Evolutionary conservation across 2,113 vertebrate genomes (phyloP), one percentile per base, ranked within the genome.

Genomic region (Syngnathus typhle): DNA sequence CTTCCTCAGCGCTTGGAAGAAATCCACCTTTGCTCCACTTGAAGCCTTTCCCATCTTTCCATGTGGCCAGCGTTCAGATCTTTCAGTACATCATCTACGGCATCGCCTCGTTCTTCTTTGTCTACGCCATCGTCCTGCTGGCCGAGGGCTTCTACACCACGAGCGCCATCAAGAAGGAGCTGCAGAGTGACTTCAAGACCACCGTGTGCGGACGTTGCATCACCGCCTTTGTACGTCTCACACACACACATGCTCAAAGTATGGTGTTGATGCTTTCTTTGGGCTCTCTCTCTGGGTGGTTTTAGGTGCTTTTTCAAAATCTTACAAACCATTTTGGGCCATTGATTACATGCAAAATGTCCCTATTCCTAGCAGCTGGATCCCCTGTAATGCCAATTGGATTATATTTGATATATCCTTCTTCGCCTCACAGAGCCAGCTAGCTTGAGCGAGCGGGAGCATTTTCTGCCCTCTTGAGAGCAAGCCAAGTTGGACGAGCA

Each of bases 51-150:
- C 62, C 56, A 1, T 66, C 43, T 76, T 41, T 61, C 38, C 7
- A 41, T 67, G 21, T 60, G 52, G 82, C 6, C 80, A 99, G 96
- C 85, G 93, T 98, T 81, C 94, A 98, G 82, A 92, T 98, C 88
- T 93, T 98, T 93, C 96, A 98, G 89, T 98, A 98, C 84, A 92
- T 96, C 86, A 98, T 99, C 91, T 99, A 99, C 8, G 97, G 96
- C 78, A 94, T 98, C 5, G 97, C 94, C 19, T 95, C 95, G n/a
- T 98, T 98, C 85, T 98, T 99, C 91, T 96, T 98, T 82, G 83
- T 98, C n/a, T 99, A 98, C 1, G 95, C 95, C 76, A 95, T 99
- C 83, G 90, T 99, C 75, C 93, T 99, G 69, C 83, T 99, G 92
- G 95, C 94, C 1, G 96, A 99, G 86, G 97, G 97, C 54, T 99